Base-by-base conservation (phyloP, 2,797 vertebrate genomes). In the Lophotriccus pileatus region DNA sequence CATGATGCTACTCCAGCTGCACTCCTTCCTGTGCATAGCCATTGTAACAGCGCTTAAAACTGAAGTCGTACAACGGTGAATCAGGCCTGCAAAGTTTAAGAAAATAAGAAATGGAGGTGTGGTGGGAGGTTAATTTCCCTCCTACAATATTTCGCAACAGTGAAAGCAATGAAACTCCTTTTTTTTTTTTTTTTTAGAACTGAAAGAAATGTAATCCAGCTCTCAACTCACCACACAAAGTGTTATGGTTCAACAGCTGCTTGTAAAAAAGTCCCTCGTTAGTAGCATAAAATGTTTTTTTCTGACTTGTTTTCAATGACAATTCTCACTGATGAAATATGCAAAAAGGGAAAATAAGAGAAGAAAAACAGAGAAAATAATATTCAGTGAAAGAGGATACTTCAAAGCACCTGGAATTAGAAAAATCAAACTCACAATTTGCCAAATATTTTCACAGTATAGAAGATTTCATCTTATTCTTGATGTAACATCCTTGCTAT, bases 91-190 rank as follows among this genome's bases (percentile, higher is more conserved):
- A 82, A 95, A 92, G 11, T 58, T 88, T 77, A 69, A 81, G 76
- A 96, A 94, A 93, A 81, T 79, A 56, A 90, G 84, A 90, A 92
- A 86, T 34, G 52, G 69, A 92, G 73, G 84, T 90, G 73, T 63
- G 28, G 89, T 96, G 66, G 89, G 94, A 95, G 84, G 76, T 86
- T 95, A 95, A 94, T 95, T 95, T 90, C 52, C 77, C 87, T 96
- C 89, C 94, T 82, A 97, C 79, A 60, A 72, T 84, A 94, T 94
- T 86, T 93, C 8, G 15, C 32, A 84, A 62, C 72, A 84, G 50
- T 81, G 59, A 91, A 92, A 84, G 53, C 64, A 75, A 47, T 4
- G 60, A 89, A 90, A 68, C 49, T 47, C 27, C 6, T 2, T 55
- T 74, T 86, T 66, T 30, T 36, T 43, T 14, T 28, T 49, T 46